Percentiles rank a stretch among this genome's conserved stretches.
Evolutionary conservation across 30 jellyfish, hydroid and myxozoan genomes (phyloP).

Genomic region (Aurelia sp.): DNA sequence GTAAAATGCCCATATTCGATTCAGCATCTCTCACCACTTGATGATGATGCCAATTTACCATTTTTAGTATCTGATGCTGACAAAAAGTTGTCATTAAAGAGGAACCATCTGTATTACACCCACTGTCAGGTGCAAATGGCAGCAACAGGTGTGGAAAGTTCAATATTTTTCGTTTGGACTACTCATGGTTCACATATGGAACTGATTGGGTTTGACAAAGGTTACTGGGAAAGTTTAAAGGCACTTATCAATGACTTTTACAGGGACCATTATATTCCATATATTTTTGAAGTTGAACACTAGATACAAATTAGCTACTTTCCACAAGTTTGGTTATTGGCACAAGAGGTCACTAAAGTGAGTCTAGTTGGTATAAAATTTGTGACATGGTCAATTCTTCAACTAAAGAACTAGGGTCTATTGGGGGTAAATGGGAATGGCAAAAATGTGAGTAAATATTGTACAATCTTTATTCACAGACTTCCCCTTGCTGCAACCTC

Average conservation of each 20-base stretch:
- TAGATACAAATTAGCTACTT: no score
- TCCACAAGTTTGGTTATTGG: no score
- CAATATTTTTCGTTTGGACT: conserved; percentile 46
- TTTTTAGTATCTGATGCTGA: not conserved
- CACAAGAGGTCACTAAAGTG: no score
- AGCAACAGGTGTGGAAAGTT: conserved; percentile 1
- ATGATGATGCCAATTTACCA: conserved; percentile 9
- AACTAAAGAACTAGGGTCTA: no score
- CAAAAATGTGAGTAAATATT: no score
- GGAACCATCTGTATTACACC: conserved; percentile 25
- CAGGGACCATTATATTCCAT: not conserved
- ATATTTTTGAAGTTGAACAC: no score
- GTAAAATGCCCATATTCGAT: conserved; percentile 73
- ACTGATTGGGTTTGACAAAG: not conserved
- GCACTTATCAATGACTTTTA: not conserved
- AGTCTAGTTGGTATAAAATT: no score
- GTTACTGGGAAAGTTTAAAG: not conserved
- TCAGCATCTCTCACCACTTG: not conserved
- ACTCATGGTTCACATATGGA: not conserved
- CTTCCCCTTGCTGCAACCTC: no score
- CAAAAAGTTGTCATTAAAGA: not conserved
- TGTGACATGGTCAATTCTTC: no score
- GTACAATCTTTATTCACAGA: no score
- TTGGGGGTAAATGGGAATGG: no score
- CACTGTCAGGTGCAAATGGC: conserved; percentile 64